A percentile compares a stretch with the other conserved stretches of the same genome.
Evolutionary conservation across 2,113 vertebrate genomes (phyloP).

Genomic region (Drymodes brunneopygia): DNA sequence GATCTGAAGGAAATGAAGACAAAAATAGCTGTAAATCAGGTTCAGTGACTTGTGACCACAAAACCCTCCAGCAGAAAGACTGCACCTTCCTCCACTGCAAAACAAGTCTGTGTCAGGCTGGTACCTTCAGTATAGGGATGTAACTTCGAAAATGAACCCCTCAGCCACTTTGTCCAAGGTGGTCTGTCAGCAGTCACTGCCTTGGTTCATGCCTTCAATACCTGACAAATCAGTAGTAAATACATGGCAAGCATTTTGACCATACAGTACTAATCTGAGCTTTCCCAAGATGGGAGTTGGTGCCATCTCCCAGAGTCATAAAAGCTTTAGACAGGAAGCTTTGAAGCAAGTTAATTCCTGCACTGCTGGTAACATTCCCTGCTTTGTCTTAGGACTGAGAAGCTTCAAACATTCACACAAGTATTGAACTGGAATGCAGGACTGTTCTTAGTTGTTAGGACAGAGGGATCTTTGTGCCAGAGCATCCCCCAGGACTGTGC

Average conservation of each 20-base stretch:
- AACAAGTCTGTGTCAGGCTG: neutral
- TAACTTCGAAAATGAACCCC: neutral
- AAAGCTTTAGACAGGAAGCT: neutral
- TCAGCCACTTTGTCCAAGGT: neutral
- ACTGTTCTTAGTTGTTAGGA: neutral
- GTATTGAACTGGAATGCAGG: neutral
- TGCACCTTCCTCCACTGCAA: neutral
- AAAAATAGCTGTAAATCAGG: neutral
- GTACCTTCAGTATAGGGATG: neutral
- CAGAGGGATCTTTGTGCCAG: neutral
- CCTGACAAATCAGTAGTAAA: neutral
- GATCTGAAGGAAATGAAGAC: neutral
- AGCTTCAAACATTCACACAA: neutral
- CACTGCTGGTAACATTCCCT: neutral
- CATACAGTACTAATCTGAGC: neutral
- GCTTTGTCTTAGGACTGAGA: neutral
- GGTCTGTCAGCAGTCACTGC: neutral
- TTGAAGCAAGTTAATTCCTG: neutral
- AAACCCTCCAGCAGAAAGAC: neutral
- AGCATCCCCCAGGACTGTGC: too few relatives aligned
- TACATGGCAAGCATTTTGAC: neutral
- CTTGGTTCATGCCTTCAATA: neutral
- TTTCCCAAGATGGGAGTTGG: neutral
- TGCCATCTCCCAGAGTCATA: neutral
- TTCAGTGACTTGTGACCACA: neutral